Conservation (phyloP, 53 echinoderm and acorn worm species). For the Patiria pectinifera region DNA sequence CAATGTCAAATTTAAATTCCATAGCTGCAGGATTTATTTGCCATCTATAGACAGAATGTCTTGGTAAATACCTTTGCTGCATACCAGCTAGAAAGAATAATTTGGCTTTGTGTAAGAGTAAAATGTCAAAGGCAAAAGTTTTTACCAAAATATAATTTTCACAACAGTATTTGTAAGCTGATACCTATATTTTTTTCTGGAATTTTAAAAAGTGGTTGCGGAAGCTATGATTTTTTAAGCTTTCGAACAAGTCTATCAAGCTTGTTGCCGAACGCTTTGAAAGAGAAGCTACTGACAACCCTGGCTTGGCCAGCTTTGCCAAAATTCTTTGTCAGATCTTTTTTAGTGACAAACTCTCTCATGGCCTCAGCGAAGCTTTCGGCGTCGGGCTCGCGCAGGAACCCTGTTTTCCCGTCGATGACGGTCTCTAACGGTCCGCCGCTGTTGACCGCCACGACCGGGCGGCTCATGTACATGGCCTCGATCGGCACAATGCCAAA, state of each 20-base stretch:
- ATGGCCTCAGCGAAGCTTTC: constrained; percentile 83
- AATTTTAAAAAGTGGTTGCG: not conserved
- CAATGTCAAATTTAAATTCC: too few species aligned
- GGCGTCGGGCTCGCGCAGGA: constrained; percentile 72
- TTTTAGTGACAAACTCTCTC: constrained; percentile 76
- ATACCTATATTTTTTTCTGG: not conserved
- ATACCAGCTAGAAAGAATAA: too few species aligned
- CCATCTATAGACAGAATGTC: too few species aligned
- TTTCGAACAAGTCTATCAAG: constrained; percentile 83
- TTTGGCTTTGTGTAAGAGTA: too few species aligned
- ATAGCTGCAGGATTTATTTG: too few species aligned
- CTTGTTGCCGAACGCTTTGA: constrained; percentile 91
- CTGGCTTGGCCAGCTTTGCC: constrained; percentile 86
- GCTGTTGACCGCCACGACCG: constrained; percentile 95
- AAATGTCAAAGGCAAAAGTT: too few species aligned
- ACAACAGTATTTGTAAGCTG: not conserved
- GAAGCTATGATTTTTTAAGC: constrained; percentile 42
- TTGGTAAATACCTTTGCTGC: too few species aligned
- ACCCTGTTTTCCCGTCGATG: constrained; percentile 81
- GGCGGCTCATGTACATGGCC: constrained; percentile 95
- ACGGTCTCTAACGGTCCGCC: constrained; percentile 96
- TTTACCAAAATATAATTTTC: too few species aligned
- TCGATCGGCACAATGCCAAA: constrained; percentile 98
- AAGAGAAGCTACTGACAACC: constrained; percentile 89
- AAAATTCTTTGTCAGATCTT: constrained; percentile 64